A percentile compares a stretch with the other conserved stretches of the same genome.
phyloP scores from a whole-genome alignment of 2,888 invertebrate species.

The Oegoconia quadripuncta region DNA sequence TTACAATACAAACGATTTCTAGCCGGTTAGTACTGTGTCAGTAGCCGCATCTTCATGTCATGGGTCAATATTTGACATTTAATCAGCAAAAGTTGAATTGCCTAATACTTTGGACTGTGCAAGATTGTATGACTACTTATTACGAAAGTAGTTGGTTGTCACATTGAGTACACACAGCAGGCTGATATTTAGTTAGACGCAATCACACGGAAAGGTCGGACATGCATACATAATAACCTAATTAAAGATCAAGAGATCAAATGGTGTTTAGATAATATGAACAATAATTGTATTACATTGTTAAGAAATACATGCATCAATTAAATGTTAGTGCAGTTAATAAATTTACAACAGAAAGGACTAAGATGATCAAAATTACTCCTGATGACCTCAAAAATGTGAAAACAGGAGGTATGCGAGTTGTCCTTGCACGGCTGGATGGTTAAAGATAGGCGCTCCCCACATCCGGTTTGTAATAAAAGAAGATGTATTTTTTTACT shows the following conservation, averaged over 20 bases:
- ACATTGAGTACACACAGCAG: conserved; percentile 1
- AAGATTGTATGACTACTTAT: conserved; percentile 19
- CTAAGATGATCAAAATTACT: too few species aligned
- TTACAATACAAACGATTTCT: too few species aligned
- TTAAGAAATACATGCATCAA: too few species aligned
- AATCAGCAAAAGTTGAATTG: conserved; percentile 48
- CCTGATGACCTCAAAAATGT: conserved; percentile 44
- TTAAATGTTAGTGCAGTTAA: too few species aligned
- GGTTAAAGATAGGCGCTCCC: conserved; percentile 32
- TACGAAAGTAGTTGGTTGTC: conserved; percentile 29
- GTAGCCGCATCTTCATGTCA: conserved; percentile 51
- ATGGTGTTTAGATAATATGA: conserved; percentile 25
- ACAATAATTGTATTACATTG: conserved; percentile 33
- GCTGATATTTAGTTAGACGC: conserved; percentile 49
- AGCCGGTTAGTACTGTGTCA: conserved; percentile 30
- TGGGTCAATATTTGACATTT: conserved; percentile 75
- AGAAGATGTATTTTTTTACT: conserved; percentile 12
- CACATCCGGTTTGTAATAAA: conserved; percentile 49
- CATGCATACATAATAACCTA: conserved; percentile 33
- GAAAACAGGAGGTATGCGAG: conserved; percentile 45
- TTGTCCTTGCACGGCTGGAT: conserved; percentile 52
- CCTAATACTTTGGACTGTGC: conserved; percentile 38
- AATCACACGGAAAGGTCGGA: conserved; percentile 52
- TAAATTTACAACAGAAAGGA: too few species aligned
- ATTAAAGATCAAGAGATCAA: conserved; percentile 45